These are phyloP conservation scores for Arge pagana DNA, from an alignment of 2,888 invertebrate genomes.

Conservation along the genomic window DNA sequence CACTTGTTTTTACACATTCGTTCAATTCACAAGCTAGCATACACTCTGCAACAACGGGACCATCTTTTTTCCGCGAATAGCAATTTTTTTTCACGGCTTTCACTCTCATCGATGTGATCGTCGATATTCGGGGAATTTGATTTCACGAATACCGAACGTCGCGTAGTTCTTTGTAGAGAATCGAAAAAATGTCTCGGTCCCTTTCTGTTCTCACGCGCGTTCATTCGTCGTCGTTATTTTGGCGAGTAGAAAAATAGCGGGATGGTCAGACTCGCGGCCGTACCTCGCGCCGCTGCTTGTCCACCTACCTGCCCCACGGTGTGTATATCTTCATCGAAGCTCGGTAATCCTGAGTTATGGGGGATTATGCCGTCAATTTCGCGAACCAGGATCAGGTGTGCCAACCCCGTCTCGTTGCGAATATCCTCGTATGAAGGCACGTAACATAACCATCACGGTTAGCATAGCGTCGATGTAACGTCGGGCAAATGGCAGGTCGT, in stretches of 20 bases:
- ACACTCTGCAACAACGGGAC: background rate
- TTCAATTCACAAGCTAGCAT: conserved; percentile 4
- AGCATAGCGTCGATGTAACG: conserved; percentile 20
- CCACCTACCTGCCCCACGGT: conserved; percentile 19
- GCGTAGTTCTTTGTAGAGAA: too few relatives aligned
- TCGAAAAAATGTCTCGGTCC: too few relatives aligned
- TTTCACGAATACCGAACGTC: too few relatives aligned
- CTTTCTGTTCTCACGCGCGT: too few relatives aligned
- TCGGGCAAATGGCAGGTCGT: too few relatives aligned
- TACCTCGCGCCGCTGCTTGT: conserved; percentile 9
- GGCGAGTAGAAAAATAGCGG: background rate
- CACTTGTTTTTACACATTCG: conserved; percentile 15
- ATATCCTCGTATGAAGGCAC: conserved; percentile 24
- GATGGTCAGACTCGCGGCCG: too few relatives aligned
- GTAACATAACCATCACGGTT: conserved; percentile 31
- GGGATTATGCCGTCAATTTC: conserved; percentile 56
- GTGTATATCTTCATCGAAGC: conserved; percentile 33
- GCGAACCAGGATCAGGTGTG: conserved; percentile 54
- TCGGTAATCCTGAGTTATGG: conserved; percentile 56
- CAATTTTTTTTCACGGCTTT: too few relatives aligned
- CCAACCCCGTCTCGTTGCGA: conserved; percentile 34
- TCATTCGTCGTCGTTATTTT: background rate
- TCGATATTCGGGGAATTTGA: too few relatives aligned
- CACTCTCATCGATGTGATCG: too few relatives aligned
- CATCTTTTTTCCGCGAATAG: too few relatives aligned